phyloP scores from a whole-genome alignment of 2,888 invertebrate genomes.

The Pseudeuparius sepicola region DNA sequence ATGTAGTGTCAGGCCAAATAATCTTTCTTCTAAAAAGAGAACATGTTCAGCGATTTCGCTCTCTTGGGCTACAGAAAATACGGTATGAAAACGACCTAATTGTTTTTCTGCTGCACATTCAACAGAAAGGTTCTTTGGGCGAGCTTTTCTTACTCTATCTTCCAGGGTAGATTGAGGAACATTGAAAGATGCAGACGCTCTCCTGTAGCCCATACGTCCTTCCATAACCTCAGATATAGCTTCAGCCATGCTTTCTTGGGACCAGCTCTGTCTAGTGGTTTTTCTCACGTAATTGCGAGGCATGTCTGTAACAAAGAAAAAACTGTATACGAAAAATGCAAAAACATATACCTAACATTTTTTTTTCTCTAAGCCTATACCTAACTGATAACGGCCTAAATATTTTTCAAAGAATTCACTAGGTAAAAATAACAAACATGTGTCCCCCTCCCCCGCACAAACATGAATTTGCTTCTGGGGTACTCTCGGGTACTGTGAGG shows the following conservation, averaged over 20 bases:
- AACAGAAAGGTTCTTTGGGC: not conserved
- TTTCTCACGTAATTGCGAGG: constrained; percentile 10
- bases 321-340: too few relatives aligned
- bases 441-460: too few relatives aligned
- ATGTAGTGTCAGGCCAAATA: constrained; percentile 18
- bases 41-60: constrained; percentile 20
- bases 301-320: too few relatives aligned
- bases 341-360: too few relatives aligned
- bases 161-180: constrained; percentile 14
- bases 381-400: too few relatives aligned
- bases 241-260: constrained; percentile 8
- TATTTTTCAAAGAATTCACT: too few relatives aligned
- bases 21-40: constrained; percentile 18
- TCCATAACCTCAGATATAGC: constrained; percentile 8
- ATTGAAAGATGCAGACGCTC: constrained; percentile 9
- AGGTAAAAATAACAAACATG: too few relatives aligned
- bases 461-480: too few relatives aligned
- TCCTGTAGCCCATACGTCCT: constrained; percentile 14
- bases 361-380: too few relatives aligned
- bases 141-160: constrained; percentile 8
- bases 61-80: constrained; percentile 20
- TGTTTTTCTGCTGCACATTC: not conserved
- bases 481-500: too few relatives aligned
- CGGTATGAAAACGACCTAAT: not conserved
- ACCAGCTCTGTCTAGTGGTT: constrained; percentile 9